These are phyloP conservation scores for Scaptomyza reducta DNA, from an alignment of 2,888 invertebrate species.

Conservation along the genomic window DNA sequence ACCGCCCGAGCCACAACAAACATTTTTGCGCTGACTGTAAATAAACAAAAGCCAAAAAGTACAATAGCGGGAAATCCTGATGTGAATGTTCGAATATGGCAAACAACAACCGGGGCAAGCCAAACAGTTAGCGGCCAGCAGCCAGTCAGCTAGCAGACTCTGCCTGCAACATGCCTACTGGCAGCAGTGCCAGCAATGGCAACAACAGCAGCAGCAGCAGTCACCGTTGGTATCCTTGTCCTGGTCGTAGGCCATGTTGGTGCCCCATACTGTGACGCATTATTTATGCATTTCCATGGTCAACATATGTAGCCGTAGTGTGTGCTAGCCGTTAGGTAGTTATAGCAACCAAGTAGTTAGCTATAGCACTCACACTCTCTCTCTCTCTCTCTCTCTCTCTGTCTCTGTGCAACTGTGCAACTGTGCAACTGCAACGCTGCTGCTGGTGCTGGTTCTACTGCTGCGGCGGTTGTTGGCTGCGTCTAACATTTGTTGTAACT, in stretches of 20 bases:
- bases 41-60: constrained; percentile 79
- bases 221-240: constrained; percentile 49
- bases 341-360: constrained; percentile 70
- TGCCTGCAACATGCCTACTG: constrained; percentile 53
- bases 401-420: too few species aligned
- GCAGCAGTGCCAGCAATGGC: constrained; percentile 30
- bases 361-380: constrained; percentile 22
- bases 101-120: constrained; percentile 59
- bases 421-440: constrained; percentile 35
- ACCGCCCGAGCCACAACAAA: constrained; percentile 61
- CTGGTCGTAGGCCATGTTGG: constrained; percentile 68
- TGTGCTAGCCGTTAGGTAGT: constrained; percentile 67
- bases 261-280: constrained; percentile 71
- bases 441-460: constrained; percentile 23
- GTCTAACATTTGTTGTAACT: constrained; percentile 78
- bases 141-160: constrained; percentile 22
- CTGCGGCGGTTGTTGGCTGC: constrained; percentile 60
- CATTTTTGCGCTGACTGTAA: constrained; percentile 79
- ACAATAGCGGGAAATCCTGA: constrained; percentile 79
- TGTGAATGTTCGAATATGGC: constrained; percentile 79
- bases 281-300: constrained; percentile 79
- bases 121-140: constrained; percentile 25
- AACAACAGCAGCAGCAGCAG: constrained; percentile 19
- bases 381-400: constrained; percentile 11
- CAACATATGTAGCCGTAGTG: constrained; percentile 67